A percentile compares a stretch with the other conserved stretches of the same genome.
phyloP scores from a whole-genome alignment of 2,113 vertebrate genomes.

The Lophura nycthemera region DNA sequence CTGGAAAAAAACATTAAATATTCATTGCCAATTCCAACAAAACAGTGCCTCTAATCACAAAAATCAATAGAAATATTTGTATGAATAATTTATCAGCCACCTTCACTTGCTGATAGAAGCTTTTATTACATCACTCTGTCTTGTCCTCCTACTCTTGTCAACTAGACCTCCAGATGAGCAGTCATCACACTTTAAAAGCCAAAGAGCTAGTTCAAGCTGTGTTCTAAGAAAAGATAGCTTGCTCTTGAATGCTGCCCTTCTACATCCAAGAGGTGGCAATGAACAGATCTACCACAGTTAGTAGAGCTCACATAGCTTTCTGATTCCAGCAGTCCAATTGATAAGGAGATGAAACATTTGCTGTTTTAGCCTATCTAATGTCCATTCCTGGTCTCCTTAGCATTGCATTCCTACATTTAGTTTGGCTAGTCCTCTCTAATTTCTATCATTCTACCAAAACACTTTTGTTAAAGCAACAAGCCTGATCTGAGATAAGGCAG shows the following conservation, averaged over 20 bases:
- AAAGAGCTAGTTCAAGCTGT: background rate
- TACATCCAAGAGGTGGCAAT: background rate
- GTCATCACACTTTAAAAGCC: background rate
- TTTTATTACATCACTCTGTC: background rate
- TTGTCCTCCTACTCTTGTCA: background rate
- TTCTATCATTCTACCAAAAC: background rate
- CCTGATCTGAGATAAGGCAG: background rate
- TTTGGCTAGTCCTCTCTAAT: background rate
- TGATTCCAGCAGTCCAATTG: background rate
- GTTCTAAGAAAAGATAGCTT: background rate
- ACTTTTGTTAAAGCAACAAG: background rate
- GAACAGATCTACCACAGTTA: background rate
- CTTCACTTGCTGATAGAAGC: background rate
- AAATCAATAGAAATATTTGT: background rate
- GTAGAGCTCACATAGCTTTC: background rate
- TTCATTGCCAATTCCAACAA: background rate
- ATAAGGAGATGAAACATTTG: background rate
- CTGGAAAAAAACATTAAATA: background rate
- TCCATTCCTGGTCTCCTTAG: background rate
- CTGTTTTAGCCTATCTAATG: background rate
- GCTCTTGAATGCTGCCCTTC: background rate
- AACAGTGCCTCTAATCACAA: fast-evolving
- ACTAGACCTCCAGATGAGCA: background rate
- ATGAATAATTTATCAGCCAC: background rate
- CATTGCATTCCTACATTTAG: background rate